Conservation (phyloP, 2,797 vertebrate species). For the Sebastes oblongus region DNA sequence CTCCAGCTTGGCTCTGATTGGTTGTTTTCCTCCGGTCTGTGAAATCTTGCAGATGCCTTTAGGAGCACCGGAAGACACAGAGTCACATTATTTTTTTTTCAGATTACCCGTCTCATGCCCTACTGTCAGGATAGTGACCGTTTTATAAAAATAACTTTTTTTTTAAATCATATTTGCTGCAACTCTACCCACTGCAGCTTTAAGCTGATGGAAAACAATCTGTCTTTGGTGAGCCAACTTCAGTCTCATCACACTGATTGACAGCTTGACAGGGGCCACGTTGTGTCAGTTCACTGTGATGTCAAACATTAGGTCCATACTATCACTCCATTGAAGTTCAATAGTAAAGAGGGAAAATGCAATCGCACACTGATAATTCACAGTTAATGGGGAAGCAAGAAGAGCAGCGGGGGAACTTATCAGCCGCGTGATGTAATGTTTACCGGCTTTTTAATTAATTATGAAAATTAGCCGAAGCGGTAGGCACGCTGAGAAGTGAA, state of each 20-base stretch:
- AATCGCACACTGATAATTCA: slow-evolving; percentile 61
- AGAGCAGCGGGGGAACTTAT: slow-evolving; percentile 75
- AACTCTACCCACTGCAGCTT: background rate
- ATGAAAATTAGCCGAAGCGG: slow-evolving; percentile 78
- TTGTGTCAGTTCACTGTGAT: slow-evolving; percentile 23
- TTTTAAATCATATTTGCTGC: no score
- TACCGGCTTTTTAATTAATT: slow-evolving; percentile 82
- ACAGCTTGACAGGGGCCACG: slow-evolving; percentile 52
- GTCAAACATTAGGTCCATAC: slow-evolving; percentile 39
- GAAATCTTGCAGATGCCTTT: fast-evolving
- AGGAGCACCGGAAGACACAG: no score
- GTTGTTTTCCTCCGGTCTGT: no score
- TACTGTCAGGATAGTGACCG: no score
- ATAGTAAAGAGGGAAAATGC: slow-evolving; percentile 39
- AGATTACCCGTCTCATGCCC: no score
- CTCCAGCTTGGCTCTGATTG: no score
- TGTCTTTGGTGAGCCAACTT: slow-evolving; percentile 27
- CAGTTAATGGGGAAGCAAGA: slow-evolving; percentile 62
- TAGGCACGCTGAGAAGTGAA: slow-evolving; percentile 72
- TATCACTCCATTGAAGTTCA: slow-evolving; percentile 53
- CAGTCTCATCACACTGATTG: slow-evolving; percentile 61
- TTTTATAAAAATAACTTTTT: no score
- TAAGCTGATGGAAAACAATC: background rate
- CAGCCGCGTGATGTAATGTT: slow-evolving; percentile 77
- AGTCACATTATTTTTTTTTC: no score